Base-by-base conservation (phyloP, 2,113 vertebrate genomes). In the Nibea coibor region DNA sequence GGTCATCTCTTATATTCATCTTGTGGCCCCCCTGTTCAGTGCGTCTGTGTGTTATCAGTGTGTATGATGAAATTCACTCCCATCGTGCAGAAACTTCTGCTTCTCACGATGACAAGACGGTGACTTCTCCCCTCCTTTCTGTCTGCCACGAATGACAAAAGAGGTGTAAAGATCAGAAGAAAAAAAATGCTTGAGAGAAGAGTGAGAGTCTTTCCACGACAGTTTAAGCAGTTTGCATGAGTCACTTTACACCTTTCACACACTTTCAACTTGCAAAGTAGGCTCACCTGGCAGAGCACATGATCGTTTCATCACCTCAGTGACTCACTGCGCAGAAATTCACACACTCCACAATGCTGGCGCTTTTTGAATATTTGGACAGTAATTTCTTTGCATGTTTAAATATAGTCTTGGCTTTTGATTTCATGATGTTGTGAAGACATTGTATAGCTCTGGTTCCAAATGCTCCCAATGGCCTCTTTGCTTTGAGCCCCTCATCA, bases 171-270 rank as follows among this genome's bases (percentile, higher is more conserved):
- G n/a, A 31, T 12, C 56, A 22, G 10, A 0, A 19, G 35, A 39
- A 26, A 24, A 39, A 3, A 24, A 39, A 3, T 35, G 31, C 31
- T 31, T 68, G 63, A 58, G 17, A 47, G 47, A 12, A 73, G n/a
- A 76, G 42, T 24, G 68, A 63, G 45, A 62, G n/a, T 76, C 58
- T 19, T 19, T 39, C 1, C 10, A 66, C 11, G 47, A 62, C 35
- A 73, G 39, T 17, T 63, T 22, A 58, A 75, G 45, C n/a, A n/a
- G 11, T 75, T 48, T 81, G 63, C 20, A 26, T 91, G 78, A 93
- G 82, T 93, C 88, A 91, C 58, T 79, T 76, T 43, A 67, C 62
- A 89, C 90, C 84, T 93, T 92, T 93, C 68, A 91, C 92, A 92
- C 88, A 83, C 78, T 86, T 88, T 68, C n/a, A 61, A 24, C 66